A percentile compares a stretch with the other conserved stretches of the same genome.
phyloP scores from a whole-genome alignment of 1,140 invertebrate species.

The Galleria mellonella region DNA sequence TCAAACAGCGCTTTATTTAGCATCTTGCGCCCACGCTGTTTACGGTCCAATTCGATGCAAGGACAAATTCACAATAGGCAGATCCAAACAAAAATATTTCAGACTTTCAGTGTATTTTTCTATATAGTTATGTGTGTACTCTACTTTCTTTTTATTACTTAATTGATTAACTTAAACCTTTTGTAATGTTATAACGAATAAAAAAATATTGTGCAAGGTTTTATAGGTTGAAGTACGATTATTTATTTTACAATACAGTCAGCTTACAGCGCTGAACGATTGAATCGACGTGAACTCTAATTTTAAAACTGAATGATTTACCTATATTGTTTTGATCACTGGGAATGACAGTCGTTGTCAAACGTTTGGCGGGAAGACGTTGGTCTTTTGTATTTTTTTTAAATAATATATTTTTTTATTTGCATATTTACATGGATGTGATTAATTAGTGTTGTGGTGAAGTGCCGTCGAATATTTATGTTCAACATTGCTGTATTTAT shows the following conservation, averaged over 20 bases:
- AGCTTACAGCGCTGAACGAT: not conserved
- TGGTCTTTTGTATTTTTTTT: slow-evolving; percentile 15
- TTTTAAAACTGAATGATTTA: slow-evolving; percentile 2
- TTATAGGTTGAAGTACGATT: too few species aligned
- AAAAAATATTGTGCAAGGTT: too few species aligned
- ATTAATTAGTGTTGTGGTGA: slow-evolving; percentile 44
- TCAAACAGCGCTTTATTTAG: too few species aligned
- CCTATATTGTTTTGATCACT: slow-evolving; percentile 13
- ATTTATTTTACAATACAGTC: too few species aligned
- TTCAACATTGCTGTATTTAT: slow-evolving; percentile 36
- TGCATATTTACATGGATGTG: not conserved
- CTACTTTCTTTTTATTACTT: not conserved
- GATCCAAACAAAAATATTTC: too few species aligned
- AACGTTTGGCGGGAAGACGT: slow-evolving; percentile 45
- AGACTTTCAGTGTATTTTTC: not conserved
- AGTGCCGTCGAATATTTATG: slow-evolving; percentile 38
- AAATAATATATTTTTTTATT: slow-evolving; percentile 19
- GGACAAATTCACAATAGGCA: too few species aligned
- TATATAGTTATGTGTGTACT: not conserved
- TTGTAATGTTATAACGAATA: too few species aligned
- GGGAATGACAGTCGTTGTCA: slow-evolving; percentile 27
- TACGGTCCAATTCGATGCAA: too few species aligned
- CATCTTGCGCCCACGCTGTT: too few species aligned
- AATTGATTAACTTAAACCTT: too few species aligned
- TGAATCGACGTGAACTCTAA: not conserved